These are phyloP conservation scores for Lucilia sericata DNA, from an alignment of 1,140 invertebrate species.

Conservation along the genomic window DNA sequence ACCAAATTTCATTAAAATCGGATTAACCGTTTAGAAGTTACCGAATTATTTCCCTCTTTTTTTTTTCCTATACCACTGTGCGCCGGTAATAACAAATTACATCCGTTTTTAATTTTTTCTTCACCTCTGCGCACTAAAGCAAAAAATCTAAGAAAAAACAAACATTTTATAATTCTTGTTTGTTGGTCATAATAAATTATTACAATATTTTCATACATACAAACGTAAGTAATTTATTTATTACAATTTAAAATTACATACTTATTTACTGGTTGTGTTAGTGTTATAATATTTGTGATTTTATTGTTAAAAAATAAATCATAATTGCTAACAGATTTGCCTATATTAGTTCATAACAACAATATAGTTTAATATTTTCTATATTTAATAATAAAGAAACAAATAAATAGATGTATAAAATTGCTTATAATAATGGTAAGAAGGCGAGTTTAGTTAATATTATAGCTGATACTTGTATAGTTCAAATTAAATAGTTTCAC, in stretches of 20 bases:
- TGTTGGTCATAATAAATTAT: conserved; percentile 20
- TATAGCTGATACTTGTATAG: background rate
- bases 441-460: background rate
- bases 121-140: background rate
- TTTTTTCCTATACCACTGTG: no score
- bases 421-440: background rate
- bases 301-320: conserved; percentile 31
- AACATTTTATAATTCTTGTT: background rate
- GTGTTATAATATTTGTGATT: background rate
- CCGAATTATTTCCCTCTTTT: no score
- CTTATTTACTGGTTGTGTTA: conserved; percentile 8
- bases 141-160: no score
- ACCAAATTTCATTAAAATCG: no score
- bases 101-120: conserved; percentile 13
- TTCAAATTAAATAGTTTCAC: background rate
- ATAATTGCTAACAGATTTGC: conserved; percentile 40
- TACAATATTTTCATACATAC: background rate
- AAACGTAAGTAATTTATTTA: background rate
- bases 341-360: conserved; percentile 36
- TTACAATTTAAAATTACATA: background rate
- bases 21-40: no score
- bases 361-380: background rate
- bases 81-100: conserved; percentile 26
- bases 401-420: background rate
- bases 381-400: background rate